Base-by-base conservation (phyloP, 53 echinoderm and acorn worm genomes). In the Zoroaster sp. region DNA sequence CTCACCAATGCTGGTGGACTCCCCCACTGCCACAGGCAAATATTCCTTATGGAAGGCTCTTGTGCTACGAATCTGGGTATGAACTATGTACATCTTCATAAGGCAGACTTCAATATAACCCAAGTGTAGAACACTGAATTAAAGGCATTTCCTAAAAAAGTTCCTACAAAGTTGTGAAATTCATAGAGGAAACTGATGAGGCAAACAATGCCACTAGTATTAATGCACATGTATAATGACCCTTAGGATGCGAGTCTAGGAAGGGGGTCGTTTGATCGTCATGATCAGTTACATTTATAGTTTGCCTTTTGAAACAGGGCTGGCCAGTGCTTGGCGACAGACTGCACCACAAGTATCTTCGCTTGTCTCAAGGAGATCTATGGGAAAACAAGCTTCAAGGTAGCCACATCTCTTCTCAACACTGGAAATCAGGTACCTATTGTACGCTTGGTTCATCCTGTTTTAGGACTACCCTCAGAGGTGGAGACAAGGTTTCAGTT, bases 301-400 rank as follows among this genome's bases (percentile, higher is more conserved):
- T 25, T 3, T 59, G 23, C 10, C 54, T 25, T 77, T 66, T 8
- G 87, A 77, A 15, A 80, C 89, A 68, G 94, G 88, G 30, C 17
- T 87, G 33, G 90, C 63, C 30, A 77, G 83, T 66, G 55, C 2
- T 33, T 66, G 30, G 82, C 82, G 6, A 25, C 82, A 2, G 82
- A 82, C 13, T 82, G 66, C 31, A 82, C 82, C 15, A 82, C 40
- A 43, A 89, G 83, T 77, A 89, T 92, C 3, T 96, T 90, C 85
- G 74, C 92, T 23, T 96, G 96, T 72, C 47, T 96, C 49, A 92
- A 94, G 13, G 94, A 92, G 1, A 93, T 95, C 28, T 91, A 88
- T 53, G 45, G 85, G 47, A 52, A 91, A 15, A 59, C 94, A 52
- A 69, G 55, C 71, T 89, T 91, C 54, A 83, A 72, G 5, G 90